A percentile compares a stretch with the other conserved stretches of the same genome.
phyloP scores from a whole-genome alignment of 2,888 invertebrate genomes.

The Clostera curtula region DNA sequence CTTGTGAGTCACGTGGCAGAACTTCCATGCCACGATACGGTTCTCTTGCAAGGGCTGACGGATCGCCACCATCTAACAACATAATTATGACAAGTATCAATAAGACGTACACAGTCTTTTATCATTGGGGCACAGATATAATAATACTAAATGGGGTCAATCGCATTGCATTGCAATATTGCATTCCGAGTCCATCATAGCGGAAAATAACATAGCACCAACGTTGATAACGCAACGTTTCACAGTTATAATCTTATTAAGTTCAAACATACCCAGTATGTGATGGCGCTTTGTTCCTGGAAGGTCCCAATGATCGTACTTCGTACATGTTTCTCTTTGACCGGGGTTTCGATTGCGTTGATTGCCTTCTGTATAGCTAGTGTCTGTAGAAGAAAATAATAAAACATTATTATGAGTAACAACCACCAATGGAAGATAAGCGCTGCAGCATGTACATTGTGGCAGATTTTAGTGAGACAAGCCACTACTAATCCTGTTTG shows the following conservation, averaged over 20 bases:
- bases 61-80: slow-evolving; percentile 59
- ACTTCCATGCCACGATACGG: slow-evolving; percentile 98
- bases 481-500: too few species aligned
- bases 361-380: slow-evolving; percentile 95
- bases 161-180: too few species aligned
- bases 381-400: slow-evolving; percentile 72
- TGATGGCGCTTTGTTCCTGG: slow-evolving; percentile 91
- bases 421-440: neutral
- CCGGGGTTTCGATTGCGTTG: slow-evolving; percentile 91
- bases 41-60: slow-evolving; percentile 91
- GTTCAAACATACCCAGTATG: slow-evolving; percentile 96
- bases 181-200: neutral
- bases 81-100: neutral
- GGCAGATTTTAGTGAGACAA: too few species aligned
- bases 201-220: slow-evolving; percentile 1
- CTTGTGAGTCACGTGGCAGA: slow-evolving; percentile 98
- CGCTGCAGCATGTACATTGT: too few species aligned
- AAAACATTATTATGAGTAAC: slow-evolving; percentile 1
- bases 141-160: too few species aligned
- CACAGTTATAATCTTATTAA: too few species aligned
- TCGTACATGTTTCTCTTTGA: slow-evolving; percentile 99
- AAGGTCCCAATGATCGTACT: slow-evolving; percentile 96
- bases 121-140: too few species aligned
- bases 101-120: too few species aligned
- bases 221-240: too few species aligned